Evolutionary conservation across 2,797 vertebrate genomes (phyloP).

Genomic region (Falco rusticolus): DNA sequence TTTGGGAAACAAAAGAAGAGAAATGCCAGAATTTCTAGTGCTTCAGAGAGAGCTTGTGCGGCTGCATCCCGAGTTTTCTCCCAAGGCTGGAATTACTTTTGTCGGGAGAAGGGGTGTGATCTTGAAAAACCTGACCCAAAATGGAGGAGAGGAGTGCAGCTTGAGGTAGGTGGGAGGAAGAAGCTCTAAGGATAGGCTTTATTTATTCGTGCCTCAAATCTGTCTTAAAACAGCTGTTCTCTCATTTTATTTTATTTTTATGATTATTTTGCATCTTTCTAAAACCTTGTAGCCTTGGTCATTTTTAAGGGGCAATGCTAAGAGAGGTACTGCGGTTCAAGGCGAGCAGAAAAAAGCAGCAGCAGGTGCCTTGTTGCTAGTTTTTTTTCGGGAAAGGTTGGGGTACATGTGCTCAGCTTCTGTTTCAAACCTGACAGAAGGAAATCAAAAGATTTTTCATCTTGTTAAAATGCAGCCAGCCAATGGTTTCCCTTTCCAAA

Average conservation of each 20-base stretch:
- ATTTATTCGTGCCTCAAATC: background rate
- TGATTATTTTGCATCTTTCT: background rate
- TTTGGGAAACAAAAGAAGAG: background rate
- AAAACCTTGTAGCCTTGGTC: background rate
- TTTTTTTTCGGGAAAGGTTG: constrained; percentile 39
- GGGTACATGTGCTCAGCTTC: constrained; percentile 59
- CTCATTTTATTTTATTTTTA: background rate
- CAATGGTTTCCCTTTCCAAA: constrained; percentile 77
- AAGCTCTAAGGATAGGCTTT: background rate
- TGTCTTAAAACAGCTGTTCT: background rate
- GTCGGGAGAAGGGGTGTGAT: background rate
- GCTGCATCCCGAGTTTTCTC: background rate
- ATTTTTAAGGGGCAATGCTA: background rate
- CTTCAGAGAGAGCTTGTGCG: background rate
- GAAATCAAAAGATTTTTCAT: constrained; percentile 58
- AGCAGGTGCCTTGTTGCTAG: constrained; percentile 45
- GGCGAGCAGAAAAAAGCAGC: background rate
- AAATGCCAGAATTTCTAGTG: background rate
- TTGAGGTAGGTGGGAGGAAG: background rate
- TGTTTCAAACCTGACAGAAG: constrained; percentile 75
- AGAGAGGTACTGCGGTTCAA: background rate
- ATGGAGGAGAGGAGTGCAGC: background rate
- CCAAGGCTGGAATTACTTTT: background rate
- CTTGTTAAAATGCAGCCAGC: constrained; percentile 74
- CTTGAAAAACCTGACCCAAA: background rate